A percentile compares a stretch with the other conserved stretches of the same genome.
These are phyloP conservation scores for Ganaspis sp. DNA, from an alignment of 1,140 invertebrate genomes.

Conservation along the genomic window DNA sequence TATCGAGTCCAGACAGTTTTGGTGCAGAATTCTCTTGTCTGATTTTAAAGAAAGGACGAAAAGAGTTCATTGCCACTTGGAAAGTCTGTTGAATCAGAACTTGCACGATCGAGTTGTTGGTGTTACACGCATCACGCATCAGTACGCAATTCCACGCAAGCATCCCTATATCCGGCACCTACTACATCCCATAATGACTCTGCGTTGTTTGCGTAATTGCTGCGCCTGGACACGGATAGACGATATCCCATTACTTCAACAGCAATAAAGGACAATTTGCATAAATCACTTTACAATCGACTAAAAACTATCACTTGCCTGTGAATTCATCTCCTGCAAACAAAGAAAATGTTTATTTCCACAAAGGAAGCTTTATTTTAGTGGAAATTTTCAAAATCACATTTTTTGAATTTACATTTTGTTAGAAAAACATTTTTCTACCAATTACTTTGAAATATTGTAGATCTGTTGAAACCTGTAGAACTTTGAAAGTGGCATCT, in stretches of 20 bases:
- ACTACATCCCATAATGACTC: conserved; percentile 6
- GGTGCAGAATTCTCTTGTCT: no score
- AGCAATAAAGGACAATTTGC: neutral
- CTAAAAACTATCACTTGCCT: neutral
- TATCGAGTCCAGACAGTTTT: no score
- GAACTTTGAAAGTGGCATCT: no score
- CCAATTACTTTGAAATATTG: no score
- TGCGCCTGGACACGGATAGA: neutral
- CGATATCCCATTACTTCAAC: neutral
- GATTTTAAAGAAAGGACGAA: neutral
- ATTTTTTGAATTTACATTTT: no score
- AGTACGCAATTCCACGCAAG: conserved; percentile 26
- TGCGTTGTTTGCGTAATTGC: conserved; percentile 10
- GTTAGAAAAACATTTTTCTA: no score
- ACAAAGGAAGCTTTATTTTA: no score
- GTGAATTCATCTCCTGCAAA: no score
- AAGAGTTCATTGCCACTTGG: conserved; percentile 15
- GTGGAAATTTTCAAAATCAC: no score
- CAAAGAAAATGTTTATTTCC: no score
- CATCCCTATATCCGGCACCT: conserved; percentile 18
- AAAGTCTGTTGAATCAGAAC: neutral
- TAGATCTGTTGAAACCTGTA: no score
- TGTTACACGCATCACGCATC: conserved; percentile 28
- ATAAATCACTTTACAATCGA: neutral
- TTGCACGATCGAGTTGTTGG: conserved; percentile 22